Percentiles rank a stretch among this genome's conserved stretches.
phyloP scores from a whole-genome alignment of 2,888 invertebrate species.

The Meiosimyza decipiens region DNA sequence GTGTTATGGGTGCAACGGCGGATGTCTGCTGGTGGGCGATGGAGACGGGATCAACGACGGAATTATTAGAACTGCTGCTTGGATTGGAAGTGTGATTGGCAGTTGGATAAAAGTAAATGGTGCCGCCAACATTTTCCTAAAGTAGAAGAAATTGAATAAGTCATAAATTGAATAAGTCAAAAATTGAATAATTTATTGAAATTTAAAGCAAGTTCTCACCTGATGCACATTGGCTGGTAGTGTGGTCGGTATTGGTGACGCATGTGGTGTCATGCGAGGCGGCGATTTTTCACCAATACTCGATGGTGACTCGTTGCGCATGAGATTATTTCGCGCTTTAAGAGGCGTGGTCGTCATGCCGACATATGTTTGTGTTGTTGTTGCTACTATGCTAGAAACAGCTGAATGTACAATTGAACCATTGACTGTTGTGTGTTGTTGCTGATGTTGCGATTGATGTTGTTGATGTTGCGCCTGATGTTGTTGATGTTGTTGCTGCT shows the following conservation, averaged over 20 bases:
- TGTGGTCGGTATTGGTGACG: constrained; percentile 67
- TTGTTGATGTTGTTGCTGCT: constrained; percentile 40
- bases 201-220: constrained; percentile 48
- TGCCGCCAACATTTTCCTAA: constrained; percentile 92
- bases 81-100: constrained; percentile 69
- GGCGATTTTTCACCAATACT: constrained; percentile 66
- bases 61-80: constrained; percentile 59
- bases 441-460: constrained; percentile 43
- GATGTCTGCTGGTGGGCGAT: constrained; percentile 53
- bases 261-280: constrained; percentile 67
- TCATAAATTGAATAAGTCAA: constrained; percentile 8
- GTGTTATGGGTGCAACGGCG: constrained; percentile 55
- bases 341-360: constrained; percentile 60
- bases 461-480: constrained; percentile 41
- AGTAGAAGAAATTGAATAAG: constrained; percentile 31
- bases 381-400: constrained; percentile 41
- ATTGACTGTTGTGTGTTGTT: constrained; percentile 51
- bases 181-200: background rate
- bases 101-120: constrained; percentile 91
- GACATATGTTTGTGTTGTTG: constrained; percentile 51
- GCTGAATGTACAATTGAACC: constrained; percentile 44
- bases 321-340: constrained; percentile 56
- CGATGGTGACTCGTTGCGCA: constrained; percentile 62
- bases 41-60: constrained; percentile 54
- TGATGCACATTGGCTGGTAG: constrained; percentile 65